Evolutionary conservation across 2,888 invertebrate genomes (phyloP).

Genomic region (Pemphredon lugubris): DNA sequence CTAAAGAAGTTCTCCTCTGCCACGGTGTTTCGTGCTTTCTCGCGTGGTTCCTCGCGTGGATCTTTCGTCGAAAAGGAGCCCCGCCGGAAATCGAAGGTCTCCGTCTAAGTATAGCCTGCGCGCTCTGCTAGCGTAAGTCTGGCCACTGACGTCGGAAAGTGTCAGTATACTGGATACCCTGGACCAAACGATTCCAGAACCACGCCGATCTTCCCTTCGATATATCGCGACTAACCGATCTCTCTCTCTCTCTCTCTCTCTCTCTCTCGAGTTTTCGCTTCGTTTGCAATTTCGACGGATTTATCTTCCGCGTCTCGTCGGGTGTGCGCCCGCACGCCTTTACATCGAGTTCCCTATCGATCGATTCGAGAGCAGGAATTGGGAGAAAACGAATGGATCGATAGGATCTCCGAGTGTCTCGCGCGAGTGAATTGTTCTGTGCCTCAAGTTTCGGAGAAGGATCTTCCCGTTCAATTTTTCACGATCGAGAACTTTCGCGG

Average conservation of each 20-base stretch:
- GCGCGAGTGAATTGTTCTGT: neutral
- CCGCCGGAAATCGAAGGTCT: conserved; percentile 69
- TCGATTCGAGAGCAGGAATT: too few relatives aligned
- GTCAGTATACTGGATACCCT: conserved; percentile 60
- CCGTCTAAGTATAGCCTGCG: conserved; percentile 63
- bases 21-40: conserved; percentile 27
- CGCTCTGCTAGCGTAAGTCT: conserved; percentile 59
- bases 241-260: neutral
- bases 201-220: conserved; percentile 39
- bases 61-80: conserved; percentile 62
- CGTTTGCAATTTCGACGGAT: too few relatives aligned
- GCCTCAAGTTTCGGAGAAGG: neutral
- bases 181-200: conserved; percentile 64
- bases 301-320: too few relatives aligned
- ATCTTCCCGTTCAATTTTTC: neutral
- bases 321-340: too few relatives aligned
- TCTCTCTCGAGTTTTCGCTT: too few relatives aligned
- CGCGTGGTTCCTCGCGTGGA: conserved; percentile 52
- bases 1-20: neutral
- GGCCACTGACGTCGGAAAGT: conserved; percentile 65
- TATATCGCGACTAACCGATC: conserved; percentile 42
- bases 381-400: neutral
- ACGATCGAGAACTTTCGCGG: too few relatives aligned
- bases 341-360: too few relatives aligned
- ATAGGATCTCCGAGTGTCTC: neutral